phyloP scores from a whole-genome alignment of 2,888 invertebrate genomes.

The Cloeon dipterum region DNA sequence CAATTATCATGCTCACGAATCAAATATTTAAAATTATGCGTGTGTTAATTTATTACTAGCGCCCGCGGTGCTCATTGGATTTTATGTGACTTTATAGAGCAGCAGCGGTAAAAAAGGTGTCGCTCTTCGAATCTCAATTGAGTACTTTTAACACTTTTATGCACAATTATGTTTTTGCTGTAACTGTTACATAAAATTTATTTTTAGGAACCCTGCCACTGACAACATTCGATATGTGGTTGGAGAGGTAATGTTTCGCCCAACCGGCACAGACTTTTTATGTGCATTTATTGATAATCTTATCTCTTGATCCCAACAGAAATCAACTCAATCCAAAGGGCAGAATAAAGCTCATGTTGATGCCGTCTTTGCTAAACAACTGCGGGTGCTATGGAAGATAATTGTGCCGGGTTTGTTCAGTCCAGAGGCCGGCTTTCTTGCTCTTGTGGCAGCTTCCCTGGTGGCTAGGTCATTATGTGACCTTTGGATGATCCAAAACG shows the following conservation, averaged over 20 bases:
- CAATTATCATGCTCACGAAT: too few relatives aligned
- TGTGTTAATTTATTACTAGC: too few relatives aligned
- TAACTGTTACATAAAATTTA: too few relatives aligned
- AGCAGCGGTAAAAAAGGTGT: too few relatives aligned
- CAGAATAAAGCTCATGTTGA: conserved; percentile 54
- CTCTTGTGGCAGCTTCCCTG: conserved; percentile 54
- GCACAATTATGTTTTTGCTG: too few relatives aligned
- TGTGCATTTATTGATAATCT: not conserved
- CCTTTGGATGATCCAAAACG: conserved; percentile 90
- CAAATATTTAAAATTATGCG: too few relatives aligned
- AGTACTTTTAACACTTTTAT: too few relatives aligned
- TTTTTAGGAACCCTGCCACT: conserved; percentile 27
- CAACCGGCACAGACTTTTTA: not conserved
- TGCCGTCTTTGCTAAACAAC: conserved; percentile 43
- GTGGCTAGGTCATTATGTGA: conserved; percentile 83
- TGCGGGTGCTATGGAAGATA: conserved; percentile 37
- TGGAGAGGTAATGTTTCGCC: conserved; percentile 26
- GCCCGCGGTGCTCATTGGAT: too few relatives aligned
- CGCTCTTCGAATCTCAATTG: too few relatives aligned
- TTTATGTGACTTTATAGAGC: too few relatives aligned
- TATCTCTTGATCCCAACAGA: not conserved
- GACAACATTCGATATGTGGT: conserved; percentile 62
- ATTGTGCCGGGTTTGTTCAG: conserved; percentile 59
- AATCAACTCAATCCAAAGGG: not conserved
- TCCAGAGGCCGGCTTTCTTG: conserved; percentile 47